phyloP scores from a whole-genome alignment of 2,888 invertebrate species.

The Micoletzkya japonica region DNA sequence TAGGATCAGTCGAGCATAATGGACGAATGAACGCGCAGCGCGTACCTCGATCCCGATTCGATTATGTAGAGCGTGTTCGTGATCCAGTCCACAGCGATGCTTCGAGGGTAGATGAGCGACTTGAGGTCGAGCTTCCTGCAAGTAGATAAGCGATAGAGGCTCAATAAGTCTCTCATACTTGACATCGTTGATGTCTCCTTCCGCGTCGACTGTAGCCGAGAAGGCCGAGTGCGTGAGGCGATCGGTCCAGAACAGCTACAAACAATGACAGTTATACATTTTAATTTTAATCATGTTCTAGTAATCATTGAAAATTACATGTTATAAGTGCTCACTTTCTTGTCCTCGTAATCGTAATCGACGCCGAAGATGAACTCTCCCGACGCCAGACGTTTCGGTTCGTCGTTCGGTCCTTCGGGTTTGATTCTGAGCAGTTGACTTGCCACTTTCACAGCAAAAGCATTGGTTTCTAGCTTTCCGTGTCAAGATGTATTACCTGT shows the following conservation, averaged over 20 bases:
- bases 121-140: slow-evolving; percentile 56
- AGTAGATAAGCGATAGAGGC: neutral
- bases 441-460: neutral
- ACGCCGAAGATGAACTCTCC: slow-evolving; percentile 72
- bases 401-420: slow-evolving; percentile 44
- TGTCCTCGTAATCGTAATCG: slow-evolving; percentile 89
- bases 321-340: slow-evolving; percentile 72
- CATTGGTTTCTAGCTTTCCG: neutral
- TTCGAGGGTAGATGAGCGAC: slow-evolving; percentile 62
- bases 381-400: slow-evolving; percentile 53
- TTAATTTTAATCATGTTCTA: no score
- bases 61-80: slow-evolving; percentile 83
- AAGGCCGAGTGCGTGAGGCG: slow-evolving; percentile 60
- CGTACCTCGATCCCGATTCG: slow-evolving; percentile 36
- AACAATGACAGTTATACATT: no score
- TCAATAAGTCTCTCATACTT: slow-evolving; percentile 34
- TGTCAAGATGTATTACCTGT: slow-evolving; percentile 33
- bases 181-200: slow-evolving; percentile 58
- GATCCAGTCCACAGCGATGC: slow-evolving; percentile 91
- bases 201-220: slow-evolving; percentile 55
- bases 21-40: neutral
- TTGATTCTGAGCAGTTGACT: slow-evolving; percentile 33
- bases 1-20: neutral
- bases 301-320: no score
- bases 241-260: slow-evolving; percentile 75